Evolutionary conservation across 2,113 vertebrate species (phyloP).

Genomic region (Seriola aureovittata): DNA sequence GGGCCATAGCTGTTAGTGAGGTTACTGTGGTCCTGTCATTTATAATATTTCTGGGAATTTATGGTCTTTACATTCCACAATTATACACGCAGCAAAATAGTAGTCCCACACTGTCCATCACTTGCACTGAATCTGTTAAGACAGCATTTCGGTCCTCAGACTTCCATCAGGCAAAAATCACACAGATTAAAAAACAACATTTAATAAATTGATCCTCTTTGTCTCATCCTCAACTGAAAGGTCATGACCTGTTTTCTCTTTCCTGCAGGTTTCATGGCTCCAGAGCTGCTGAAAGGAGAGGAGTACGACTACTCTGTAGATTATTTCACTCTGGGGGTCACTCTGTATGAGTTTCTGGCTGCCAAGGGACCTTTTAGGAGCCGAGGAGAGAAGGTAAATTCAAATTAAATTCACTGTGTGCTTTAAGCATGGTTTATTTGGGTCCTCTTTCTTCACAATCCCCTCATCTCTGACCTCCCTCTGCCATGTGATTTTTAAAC

Average conservation of each 20-base stretch:
- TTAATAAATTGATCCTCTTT: background rate
- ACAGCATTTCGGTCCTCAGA: too few species aligned
- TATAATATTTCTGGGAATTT: too few species aligned
- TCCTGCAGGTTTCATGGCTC: conserved; percentile 90
- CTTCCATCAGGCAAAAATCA: too few species aligned
- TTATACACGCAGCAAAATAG: too few species aligned
- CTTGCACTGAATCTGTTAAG: too few species aligned
- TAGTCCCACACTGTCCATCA: too few species aligned
- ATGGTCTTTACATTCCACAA: too few species aligned
- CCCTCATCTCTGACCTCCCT: background rate
- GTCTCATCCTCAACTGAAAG: background rate
- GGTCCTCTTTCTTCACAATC: background rate
- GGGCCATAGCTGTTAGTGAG: too few species aligned
- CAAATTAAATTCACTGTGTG: background rate
- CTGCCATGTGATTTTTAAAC: background rate
- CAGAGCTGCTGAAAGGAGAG: conserved; percentile 86
- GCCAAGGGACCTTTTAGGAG: conserved; percentile 89
- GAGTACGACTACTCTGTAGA: conserved; percentile 88
- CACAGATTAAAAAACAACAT: too few species aligned
- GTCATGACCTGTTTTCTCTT: background rate
- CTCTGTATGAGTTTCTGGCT: conserved; percentile 88
- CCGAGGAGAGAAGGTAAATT: conserved; percentile 88
- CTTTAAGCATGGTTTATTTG: background rate
- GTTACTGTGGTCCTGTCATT: background rate
- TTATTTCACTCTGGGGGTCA: conserved; percentile 90